Conservation (phyloP, 2,113 vertebrate genomes). For the Odontesthes bonariensis region DNA sequence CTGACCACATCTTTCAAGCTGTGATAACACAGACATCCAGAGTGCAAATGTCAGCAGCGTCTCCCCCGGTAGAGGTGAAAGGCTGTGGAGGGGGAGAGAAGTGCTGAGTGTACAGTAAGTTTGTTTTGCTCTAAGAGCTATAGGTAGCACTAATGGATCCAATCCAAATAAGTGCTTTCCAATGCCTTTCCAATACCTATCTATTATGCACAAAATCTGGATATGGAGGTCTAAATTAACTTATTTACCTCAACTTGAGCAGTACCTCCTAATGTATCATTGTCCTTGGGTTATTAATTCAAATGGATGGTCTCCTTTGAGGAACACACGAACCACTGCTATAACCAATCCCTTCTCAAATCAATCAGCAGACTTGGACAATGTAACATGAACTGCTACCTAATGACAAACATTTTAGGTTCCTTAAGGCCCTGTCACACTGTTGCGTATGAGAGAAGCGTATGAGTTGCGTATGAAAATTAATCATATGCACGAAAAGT, state of each 20-base stretch:
- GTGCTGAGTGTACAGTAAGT: constrained; percentile 61
- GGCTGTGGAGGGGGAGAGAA: constrained; percentile 29
- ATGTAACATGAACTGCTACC: background rate
- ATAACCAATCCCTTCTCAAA: background rate
- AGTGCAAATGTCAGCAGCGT: constrained; percentile 73
- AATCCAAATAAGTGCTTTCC: constrained; percentile 31
- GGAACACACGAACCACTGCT: background rate
- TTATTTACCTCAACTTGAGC: background rate
- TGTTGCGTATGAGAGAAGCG: too few relatives aligned
- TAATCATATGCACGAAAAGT: too few relatives aligned
- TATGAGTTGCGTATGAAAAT: too few relatives aligned
- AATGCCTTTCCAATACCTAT: constrained; percentile 1
- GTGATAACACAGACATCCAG: constrained; percentile 48
- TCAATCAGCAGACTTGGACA: background rate
- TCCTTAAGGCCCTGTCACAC: too few relatives aligned
- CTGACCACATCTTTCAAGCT: constrained; percentile 28
- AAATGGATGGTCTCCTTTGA: background rate
- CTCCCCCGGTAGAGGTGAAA: constrained; percentile 40
- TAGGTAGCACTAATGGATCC: constrained; percentile 49
- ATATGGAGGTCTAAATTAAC: background rate
- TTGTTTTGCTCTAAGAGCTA: constrained; percentile 52
- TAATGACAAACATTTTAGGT: constrained; percentile 15
- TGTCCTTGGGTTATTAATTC: background rate
- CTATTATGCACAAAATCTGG: background rate
- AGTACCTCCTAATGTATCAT: background rate